A percentile compares a stretch with the other conserved stretches of the same genome.
Evolutionary conservation across 2,113 vertebrate species (phyloP).

Genomic region (Delphinus delphis): DNA sequence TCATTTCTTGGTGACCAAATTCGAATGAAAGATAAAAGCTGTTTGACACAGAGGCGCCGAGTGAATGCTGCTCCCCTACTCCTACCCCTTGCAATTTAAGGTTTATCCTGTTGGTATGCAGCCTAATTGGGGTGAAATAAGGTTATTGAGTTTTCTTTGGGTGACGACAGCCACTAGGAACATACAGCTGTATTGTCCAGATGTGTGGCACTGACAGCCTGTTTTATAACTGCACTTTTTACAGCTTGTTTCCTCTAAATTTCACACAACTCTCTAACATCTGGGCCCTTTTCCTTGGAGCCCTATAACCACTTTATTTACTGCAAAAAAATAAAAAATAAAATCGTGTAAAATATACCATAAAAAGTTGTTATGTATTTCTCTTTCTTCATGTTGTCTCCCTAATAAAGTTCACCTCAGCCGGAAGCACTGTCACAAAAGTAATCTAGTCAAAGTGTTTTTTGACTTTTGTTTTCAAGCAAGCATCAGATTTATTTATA

Average conservation of each 20-base stretch:
- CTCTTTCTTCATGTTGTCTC: constrained; percentile 80
- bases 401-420: constrained; percentile 79
- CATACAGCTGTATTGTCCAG: constrained; percentile 88
- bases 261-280: constrained; percentile 88
- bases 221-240: constrained; percentile 87
- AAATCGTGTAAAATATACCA: constrained; percentile 82
- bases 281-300: constrained; percentile 86
- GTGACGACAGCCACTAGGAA: constrained; percentile 85
- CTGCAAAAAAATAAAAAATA: constrained; percentile 82
- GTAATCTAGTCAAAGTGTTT: constrained; percentile 79
- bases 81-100: constrained; percentile 45
- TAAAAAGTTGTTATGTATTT: constrained; percentile 81
- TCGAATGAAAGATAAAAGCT: constrained; percentile 78
- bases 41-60: constrained; percentile 51
- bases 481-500: constrained; percentile 84
- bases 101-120: constrained; percentile 79
- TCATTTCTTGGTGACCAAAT: constrained; percentile 62
- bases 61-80: not conserved
- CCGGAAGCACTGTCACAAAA: constrained; percentile 75
- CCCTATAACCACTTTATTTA: constrained; percentile 86
- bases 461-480: constrained; percentile 83
- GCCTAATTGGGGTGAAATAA: constrained; percentile 89
- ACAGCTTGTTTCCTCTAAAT: constrained; percentile 89
- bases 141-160: constrained; percentile 85
- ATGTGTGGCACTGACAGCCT: constrained; percentile 88